Percentiles rank a stretch among this genome's conserved stretches.
Conservation (phyloP, 2,113 vertebrate genomes). For the Heterotilapia buettikoferi region DNA sequence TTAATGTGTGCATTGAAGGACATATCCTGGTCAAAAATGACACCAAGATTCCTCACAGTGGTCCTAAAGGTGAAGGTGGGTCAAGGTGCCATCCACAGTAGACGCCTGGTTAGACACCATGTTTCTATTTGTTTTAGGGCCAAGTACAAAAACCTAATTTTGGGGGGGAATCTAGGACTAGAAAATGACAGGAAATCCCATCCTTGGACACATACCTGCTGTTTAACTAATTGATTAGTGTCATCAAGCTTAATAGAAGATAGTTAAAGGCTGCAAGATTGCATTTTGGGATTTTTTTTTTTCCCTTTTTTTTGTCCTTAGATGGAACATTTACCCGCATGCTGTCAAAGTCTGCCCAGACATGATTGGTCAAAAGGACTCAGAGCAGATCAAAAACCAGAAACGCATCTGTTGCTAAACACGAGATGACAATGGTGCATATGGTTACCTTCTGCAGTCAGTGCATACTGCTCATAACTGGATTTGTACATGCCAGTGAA, state of each 20-base stretch:
- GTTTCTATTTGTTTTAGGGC: not conserved
- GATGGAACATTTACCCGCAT: not conserved
- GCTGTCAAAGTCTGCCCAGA: not conserved
- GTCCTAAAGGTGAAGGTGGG: not conserved
- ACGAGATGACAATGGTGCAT: not conserved
- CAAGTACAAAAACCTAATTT: not conserved
- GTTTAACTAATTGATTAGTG: not conserved
- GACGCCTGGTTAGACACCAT: not conserved
- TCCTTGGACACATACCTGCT: not conserved
- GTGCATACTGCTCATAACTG: not conserved
- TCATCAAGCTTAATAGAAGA: not conserved
- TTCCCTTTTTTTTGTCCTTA: rapidly evolving
- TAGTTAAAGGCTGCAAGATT: not conserved
- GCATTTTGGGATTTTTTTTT: not conserved
- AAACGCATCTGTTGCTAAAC: not conserved
- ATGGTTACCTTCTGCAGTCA: not conserved
- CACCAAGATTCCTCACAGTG: not conserved
- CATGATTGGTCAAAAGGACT: not conserved
- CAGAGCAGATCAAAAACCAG: not conserved
- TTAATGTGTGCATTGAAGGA: not conserved
- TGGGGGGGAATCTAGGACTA: not conserved
- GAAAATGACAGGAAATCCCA: not conserved
- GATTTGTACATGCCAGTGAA: not conserved
- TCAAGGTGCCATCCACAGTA: not conserved
- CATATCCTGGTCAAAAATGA: not conserved